Evolutionary conservation across 2,113 vertebrate genomes (phyloP).

Genomic region (Chlamydotis undulata): DNA sequence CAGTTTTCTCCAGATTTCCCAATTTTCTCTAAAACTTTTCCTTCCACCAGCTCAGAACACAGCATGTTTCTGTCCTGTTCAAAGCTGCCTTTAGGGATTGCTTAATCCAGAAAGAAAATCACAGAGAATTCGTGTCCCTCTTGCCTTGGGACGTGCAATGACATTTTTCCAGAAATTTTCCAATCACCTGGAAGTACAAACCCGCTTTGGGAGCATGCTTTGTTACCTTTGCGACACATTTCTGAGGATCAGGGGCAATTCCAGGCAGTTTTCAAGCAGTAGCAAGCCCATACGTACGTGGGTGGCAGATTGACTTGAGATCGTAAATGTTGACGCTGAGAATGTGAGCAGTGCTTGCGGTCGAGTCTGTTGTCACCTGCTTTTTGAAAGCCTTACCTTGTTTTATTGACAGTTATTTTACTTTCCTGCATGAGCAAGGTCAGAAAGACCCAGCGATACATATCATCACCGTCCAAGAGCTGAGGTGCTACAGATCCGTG

Average conservation of each 20-base stretch:
- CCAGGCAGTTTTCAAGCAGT: background rate
- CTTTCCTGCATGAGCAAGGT: background rate
- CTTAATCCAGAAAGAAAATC: constrained; percentile 26
- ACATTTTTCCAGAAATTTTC: background rate
- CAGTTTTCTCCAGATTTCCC: constrained; percentile 16
- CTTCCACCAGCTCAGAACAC: background rate
- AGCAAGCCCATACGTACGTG: background rate
- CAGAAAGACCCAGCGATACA: background rate
- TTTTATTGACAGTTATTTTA: background rate
- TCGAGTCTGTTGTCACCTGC: background rate
- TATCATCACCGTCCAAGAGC: background rate
- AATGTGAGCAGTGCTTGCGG: background rate
- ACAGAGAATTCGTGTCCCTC: background rate
- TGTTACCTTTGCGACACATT: background rate
- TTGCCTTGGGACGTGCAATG: constrained; percentile 2
- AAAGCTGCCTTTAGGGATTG: background rate
- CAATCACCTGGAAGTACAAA: background rate
- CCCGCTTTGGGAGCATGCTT: background rate
- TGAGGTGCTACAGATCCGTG: rapidly evolving
- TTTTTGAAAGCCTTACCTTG: rapidly evolving
- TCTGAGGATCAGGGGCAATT: background rate
- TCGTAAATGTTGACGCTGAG: background rate
- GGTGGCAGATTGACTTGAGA: background rate
- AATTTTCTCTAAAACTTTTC: constrained; percentile 38
- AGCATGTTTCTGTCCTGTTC: constrained; percentile 8